phyloP scores from a whole-genome alignment of 2,888 invertebrate genomes.

The Stenodera caucasica region DNA sequence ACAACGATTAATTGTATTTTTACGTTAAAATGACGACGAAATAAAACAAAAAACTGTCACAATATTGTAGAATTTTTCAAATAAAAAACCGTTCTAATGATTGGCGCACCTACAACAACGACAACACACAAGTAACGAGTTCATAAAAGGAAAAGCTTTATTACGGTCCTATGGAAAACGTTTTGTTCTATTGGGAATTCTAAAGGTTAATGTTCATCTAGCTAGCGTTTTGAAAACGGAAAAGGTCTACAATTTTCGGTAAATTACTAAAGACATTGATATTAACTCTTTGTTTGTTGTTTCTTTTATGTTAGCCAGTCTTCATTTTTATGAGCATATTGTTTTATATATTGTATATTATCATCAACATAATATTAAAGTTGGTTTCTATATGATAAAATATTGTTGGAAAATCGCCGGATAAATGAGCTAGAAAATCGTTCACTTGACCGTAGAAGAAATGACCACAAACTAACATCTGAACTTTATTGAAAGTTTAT shows the following conservation, averaged over 20 bases:
- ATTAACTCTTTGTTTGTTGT: constrained; percentile 44
- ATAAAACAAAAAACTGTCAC: too few species aligned
- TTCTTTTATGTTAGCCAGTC: constrained; percentile 30
- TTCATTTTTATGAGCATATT: constrained; percentile 29
- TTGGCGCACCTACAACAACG: constrained; percentile 47
- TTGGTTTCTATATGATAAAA: not conserved
- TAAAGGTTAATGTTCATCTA: constrained; percentile 42
- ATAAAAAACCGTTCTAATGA: constrained; percentile 39
- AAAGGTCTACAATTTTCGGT: constrained; percentile 40
- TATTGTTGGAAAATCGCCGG: too few species aligned
- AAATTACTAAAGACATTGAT: constrained; percentile 51
- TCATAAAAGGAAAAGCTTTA: constrained; percentile 51
- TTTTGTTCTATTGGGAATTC: constrained; percentile 43
- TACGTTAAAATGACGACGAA: too few species aligned
- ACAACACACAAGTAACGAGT: constrained; percentile 49
- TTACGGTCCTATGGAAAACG: constrained; percentile 51
- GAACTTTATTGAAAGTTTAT: not conserved
- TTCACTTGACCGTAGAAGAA: not conserved
- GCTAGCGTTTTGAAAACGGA: constrained; percentile 38
- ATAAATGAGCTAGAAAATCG: not conserved
- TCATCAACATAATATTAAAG: constrained; percentile 8
- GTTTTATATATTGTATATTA: constrained; percentile 23
- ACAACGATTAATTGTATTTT: too few species aligned
- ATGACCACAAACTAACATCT: not conserved
- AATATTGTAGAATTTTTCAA: too few species aligned